Base-by-base conservation (phyloP, 2,888 invertebrate species). In the Lasioglossum vierecki region DNA sequence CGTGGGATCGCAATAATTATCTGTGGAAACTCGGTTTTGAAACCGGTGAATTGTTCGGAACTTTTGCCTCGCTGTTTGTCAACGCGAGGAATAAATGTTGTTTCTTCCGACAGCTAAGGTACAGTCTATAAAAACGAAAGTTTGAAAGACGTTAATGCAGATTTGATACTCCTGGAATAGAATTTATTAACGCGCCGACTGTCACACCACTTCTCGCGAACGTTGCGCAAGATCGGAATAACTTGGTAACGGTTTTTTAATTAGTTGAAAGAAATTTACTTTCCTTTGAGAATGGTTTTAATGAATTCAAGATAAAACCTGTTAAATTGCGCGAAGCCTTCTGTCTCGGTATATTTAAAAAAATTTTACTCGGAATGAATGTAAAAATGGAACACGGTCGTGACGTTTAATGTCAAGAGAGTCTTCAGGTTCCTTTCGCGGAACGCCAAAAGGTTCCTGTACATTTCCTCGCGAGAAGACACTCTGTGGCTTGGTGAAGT, bases 301-400 rank as follows among this genome's bases (percentile, higher is more conserved):
- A 4, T 0, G 8, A 57, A n/a, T n/a, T n/a, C 3, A n/a, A n/a
- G 57, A n/a, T 57, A 57, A 57, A 57, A 4, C 11, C 9, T 57
- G 11, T n/a, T 57, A n/a, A 57, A 57, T n/a, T n/a, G 1, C 8
- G n/a, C n/a, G 1, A 6, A 0, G 57, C 9, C 57, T 9, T 4
- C 11, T n/a, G 57, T 11, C n/a, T 57, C n/a, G 0, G 0, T 0
- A n/a, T 11, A n/a, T n/a, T n/a, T 57, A 4, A 4, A 57, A n/a
- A n/a, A 4, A 4, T 57, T 57, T 11, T 9, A n/a, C n/a, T n/a
- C n/a, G 22, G 53, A 53, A 22, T 0, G 2, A 57, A 57, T n/a
- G 57, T 57, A n/a, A 57, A 57, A 57, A 18, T 30, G 30, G 3
- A 30, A 6, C n/a, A 57, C 9, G n/a, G 57, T 63, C 30, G 1